Evolutionary conservation across 2,888 invertebrate species (phyloP).

Genomic region (Coelogynopora nodosa): DNA sequence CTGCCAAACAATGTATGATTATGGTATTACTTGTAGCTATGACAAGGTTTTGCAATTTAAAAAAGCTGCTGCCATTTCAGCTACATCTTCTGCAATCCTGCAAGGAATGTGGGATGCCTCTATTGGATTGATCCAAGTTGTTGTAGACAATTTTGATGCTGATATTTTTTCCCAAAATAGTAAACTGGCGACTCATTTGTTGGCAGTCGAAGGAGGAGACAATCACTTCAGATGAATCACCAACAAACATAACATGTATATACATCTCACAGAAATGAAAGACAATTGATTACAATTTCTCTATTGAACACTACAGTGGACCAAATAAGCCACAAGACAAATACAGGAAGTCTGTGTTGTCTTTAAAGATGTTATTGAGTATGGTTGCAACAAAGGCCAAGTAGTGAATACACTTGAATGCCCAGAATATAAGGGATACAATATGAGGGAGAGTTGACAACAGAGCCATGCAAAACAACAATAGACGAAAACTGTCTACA

Average conservation of each 20-base stretch:
- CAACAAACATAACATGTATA: too few species aligned
- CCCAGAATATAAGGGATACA: neutral
- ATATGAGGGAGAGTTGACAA: neutral
- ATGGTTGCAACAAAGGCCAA: neutral
- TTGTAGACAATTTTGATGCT: too few species aligned
- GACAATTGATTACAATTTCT: neutral
- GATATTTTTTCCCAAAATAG: too few species aligned
- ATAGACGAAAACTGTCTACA: neutral
- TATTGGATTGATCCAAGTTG: too few species aligned
- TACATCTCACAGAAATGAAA: neutral
- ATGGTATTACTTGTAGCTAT: neutral
- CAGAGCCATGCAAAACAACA: neutral
- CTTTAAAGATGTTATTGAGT: neutral
- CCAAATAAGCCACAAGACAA: too few species aligned
- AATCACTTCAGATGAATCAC: too few species aligned
- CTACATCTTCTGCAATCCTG: neutral
- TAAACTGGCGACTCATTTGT: too few species aligned
- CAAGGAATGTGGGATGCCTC: too few species aligned
- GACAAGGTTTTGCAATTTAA: neutral
- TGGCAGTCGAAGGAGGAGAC: too few species aligned
- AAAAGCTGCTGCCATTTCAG: neutral
- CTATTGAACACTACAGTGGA: too few species aligned
- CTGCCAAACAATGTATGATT: conserved; percentile 8
- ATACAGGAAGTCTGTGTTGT: neutral
- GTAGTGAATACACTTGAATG: neutral